Evolutionary conservation across 1,140 invertebrate species (phyloP).

Genomic region (Lycorma delicatula): DNA sequence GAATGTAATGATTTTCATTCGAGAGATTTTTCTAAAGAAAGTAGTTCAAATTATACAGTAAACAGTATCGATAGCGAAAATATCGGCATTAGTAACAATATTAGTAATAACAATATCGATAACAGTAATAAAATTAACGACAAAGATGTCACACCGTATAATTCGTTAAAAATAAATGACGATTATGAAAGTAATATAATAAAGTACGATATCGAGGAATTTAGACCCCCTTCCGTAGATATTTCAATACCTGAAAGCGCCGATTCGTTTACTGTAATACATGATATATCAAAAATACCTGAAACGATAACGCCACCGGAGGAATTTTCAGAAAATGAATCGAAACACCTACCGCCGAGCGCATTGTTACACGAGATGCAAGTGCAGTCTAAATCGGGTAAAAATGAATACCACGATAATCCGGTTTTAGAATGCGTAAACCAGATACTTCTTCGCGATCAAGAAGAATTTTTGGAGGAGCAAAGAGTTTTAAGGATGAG

Average conservation of each 20-base stretch:
- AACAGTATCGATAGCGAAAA: too few species aligned
- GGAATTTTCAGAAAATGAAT: background rate
- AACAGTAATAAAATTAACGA: too few species aligned
- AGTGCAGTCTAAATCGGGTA: conserved; percentile 9
- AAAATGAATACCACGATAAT: conserved; percentile 46
- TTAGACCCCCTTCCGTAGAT: too few species aligned
- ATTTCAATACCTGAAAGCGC: background rate
- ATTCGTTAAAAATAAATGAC: too few species aligned
- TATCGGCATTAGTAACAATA: too few species aligned
- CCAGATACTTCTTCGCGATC: conserved; percentile 56
- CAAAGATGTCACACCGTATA: too few species aligned
- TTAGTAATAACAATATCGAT: too few species aligned
- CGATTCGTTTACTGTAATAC: background rate
- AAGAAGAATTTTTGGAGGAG: conserved; percentile 37
- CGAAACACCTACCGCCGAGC: conserved; percentile 5
- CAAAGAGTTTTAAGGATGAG: conserved; percentile 13
- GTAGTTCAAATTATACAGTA: too few species aligned
- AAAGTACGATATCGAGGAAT: too few species aligned
- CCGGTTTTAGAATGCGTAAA: conserved; percentile 68
- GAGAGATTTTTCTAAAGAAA: too few species aligned
- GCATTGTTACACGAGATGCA: conserved; percentile 16
- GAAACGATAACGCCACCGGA: background rate
- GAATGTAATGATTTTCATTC: too few species aligned
- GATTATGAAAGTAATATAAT: too few species aligned
- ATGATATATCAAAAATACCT: background rate